Evolutionary conservation across 2,888 invertebrate genomes (phyloP).

Genomic region (Frankliniella fusca): DNA sequence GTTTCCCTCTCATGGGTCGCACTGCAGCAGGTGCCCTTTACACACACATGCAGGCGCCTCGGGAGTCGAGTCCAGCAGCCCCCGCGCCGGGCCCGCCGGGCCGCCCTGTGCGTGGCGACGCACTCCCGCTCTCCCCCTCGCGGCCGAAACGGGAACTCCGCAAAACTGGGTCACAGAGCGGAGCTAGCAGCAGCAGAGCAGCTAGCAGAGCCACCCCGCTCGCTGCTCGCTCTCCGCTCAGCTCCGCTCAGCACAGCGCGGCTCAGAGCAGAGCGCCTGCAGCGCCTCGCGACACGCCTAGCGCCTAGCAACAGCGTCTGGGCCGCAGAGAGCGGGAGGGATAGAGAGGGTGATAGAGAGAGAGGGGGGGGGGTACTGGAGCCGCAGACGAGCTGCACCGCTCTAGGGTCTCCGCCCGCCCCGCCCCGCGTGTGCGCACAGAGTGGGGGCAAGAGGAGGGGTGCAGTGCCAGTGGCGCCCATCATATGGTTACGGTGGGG

Average conservation of each 20-base stretch:
- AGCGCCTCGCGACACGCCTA: not conserved
- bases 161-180: constrained; percentile 8
- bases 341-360: not conserved
- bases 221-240: not conserved
- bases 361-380: not conserved
- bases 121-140: not conserved
- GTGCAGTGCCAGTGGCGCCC: too few species aligned
- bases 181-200: not conserved
- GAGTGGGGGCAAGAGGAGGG: not conserved
- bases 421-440: not conserved
- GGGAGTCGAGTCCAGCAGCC: too few species aligned
- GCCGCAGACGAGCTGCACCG: not conserved
- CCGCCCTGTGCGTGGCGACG: not conserved
- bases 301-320: constrained; percentile 1
- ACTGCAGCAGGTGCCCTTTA: too few species aligned
- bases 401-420: not conserved
- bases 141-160: constrained; percentile 18
- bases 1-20: too few species aligned
- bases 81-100: too few species aligned
- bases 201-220: not conserved
- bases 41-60: too few species aligned
- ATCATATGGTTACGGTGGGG: too few species aligned
- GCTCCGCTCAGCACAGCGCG: too few species aligned
- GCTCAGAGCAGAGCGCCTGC: not conserved
- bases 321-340: not conserved